Base-by-base conservation (phyloP, 1,140 invertebrate species). In the Limonius californicus region DNA sequence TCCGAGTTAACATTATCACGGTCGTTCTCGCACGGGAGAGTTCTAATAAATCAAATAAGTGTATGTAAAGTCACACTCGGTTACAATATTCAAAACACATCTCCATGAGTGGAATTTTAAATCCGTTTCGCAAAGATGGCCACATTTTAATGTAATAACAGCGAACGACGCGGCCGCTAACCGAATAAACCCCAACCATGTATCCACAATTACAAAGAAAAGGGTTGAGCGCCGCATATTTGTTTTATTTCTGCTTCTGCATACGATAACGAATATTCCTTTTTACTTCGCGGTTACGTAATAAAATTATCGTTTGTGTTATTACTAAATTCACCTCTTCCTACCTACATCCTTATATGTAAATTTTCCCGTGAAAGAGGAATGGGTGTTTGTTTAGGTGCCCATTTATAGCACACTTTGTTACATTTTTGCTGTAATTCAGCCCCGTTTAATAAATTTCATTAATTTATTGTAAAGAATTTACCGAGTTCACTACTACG, bases 11-110 rank as follows among this genome's bases (percentile, higher is more conserved):
- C 45, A 50, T 50, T 50, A 50, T 50, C 45, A 9, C 32, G 47
- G 20, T 61, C n/a, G 8, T 50, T 19, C 47, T 55, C 54, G 54
- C 42, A 57, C 45, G 62, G 62, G 45, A 32, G 59, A 57, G 59
- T 65, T 64, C 65, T 67, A 72, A 62, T 72, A 72, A 72, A 72
- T 72, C 70, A 72, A 70, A 72, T 70, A 69, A 72, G 68, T 67
- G 69, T 69, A 70, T 70, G 68, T 63, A 61, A 68, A 72, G 67
- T 70, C 67, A 69, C 65, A 70, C 67, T 67, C 65, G 64, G 64
- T 66, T 61, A 68, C 66, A 63, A 72, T 72, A 70, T 68, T 70
- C 69, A 66, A 65, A 69, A 69, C 67, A 66, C 67, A 68, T 63
- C 63, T 63, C 63, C 66, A 63, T 65, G 70, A 66, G 61, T 61